Evolutionary conservation across 2,888 invertebrate species (phyloP), one percentile per base, ranked within the genome.

Genomic region (Tyria jacobaeae): DNA sequence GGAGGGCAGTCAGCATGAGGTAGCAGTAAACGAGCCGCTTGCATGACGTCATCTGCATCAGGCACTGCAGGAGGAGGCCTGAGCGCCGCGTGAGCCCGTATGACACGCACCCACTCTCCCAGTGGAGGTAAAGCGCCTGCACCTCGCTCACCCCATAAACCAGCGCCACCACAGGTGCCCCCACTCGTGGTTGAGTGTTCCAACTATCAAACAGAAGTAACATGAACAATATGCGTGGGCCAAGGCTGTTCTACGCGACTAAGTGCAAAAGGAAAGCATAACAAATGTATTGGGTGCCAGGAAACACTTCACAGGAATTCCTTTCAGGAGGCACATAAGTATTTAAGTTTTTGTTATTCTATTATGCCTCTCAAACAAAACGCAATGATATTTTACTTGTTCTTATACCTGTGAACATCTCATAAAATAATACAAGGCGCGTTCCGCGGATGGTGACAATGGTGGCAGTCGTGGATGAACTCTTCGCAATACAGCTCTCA

Each of bases 1-100:
- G 97, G 96, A 15, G 98, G 98, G 85, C 97, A 98, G 89, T 98
- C 98, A 0, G 98, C 97, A 24, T 98, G 97, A 2, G 98, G 98
- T 58, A 98, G 90, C 48, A 98, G 93, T 51, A 98, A 88, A 7
- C 98, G 89, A 0, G 98, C 98, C 0, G 98, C 97, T 90, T 98
- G 98, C 95, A 97, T 95, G 34, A 98, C 96, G 85, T 98, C 98
- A 83, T 98, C 98, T 54, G 96, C 96, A 87, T 97, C 98, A 80
- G 97, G 98, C 55, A 97, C 95, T 66, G 96, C 95, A 27, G 96
- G 95, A 2, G 97, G 96, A 66, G 96, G 96, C 9, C 97, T 95
- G 82, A 98, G 96, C 70, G 97, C 96, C 0, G 97, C 96, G 89
- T 98, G 97, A 2, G 98, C 97, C 0, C 96, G 95, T 6, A 96